Evolutionary conservation across 2,888 invertebrate genomes (phyloP).

Genomic region (Gnatocerus cornutus): DNA sequence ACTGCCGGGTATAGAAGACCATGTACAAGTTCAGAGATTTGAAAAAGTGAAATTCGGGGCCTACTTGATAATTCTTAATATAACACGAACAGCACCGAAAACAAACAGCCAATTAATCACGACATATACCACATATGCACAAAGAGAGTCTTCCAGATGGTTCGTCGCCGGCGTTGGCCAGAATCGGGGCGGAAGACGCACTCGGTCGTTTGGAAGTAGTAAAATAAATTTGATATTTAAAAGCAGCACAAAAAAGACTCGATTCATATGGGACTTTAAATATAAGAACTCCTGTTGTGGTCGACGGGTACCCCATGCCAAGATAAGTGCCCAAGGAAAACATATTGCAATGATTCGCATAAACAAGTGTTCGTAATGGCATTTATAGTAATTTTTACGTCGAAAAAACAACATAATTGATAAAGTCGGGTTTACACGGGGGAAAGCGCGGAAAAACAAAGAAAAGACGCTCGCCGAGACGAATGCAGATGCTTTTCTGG

Average conservation of each 20-base stretch:
- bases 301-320: constrained; percentile 61
- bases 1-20: too few relatives aligned
- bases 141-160: background rate
- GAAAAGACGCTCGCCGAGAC: constrained; percentile 9
- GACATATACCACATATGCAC: constrained; percentile 44
- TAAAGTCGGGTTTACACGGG: constrained; percentile 30
- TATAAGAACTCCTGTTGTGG: constrained; percentile 58
- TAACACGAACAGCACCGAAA: constrained; percentile 44
- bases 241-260: constrained; percentile 51
- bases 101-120: constrained; percentile 46
- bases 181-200: background rate
- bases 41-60: too few relatives aligned
- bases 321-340: constrained; percentile 61
- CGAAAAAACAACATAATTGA: constrained; percentile 53
- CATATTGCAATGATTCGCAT: constrained; percentile 63
- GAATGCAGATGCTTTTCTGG: constrained; percentile 60
- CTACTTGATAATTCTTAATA: constrained; percentile 40
- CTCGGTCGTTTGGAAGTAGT: constrained; percentile 34
- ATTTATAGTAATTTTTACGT: constrained; percentile 56
- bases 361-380: constrained; percentile 64
- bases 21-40: constrained; percentile 20
- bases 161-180: background rate
- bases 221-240: constrained; percentile 52
- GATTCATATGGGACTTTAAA: constrained; percentile 54
- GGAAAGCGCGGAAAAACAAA: background rate